Evolutionary conservation across 1,140 invertebrate species (phyloP).

Genomic region (Penaeus indicus): DNA sequence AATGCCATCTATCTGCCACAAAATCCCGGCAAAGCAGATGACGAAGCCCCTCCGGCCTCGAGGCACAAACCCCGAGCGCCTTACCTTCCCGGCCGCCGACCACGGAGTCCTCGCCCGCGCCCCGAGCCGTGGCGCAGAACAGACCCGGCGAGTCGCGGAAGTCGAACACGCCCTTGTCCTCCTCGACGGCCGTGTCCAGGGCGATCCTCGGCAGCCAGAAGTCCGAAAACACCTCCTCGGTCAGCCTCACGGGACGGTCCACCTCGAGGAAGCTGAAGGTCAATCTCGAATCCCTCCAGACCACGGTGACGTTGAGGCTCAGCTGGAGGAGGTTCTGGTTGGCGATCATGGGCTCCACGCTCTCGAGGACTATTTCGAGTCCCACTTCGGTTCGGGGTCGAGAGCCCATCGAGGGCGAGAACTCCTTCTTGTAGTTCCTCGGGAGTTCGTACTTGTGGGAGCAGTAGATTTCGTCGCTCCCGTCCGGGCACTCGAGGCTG

Average conservation of each 20-base stretch:
- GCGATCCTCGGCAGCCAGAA: conserved; percentile 31
- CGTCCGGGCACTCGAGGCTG: conserved; percentile 34
- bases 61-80: too few species aligned
- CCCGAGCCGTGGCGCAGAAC: conserved; percentile 27
- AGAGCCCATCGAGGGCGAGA: conserved; percentile 38
- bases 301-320: conserved; percentile 6
- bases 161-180: conserved; percentile 15
- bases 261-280: conserved; percentile 32
- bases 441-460: conserved; percentile 6
- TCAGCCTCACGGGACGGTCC: background rate
- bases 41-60: too few species aligned
- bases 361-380: conserved; percentile 33
- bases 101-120: background rate
- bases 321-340: conserved; percentile 23
- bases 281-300: conserved; percentile 27
- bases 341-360: conserved; percentile 14
- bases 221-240: background rate
- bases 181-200: conserved; percentile 23
- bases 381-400: background rate
- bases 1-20: too few species aligned
- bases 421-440: conserved; percentile 15
- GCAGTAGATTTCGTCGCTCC: conserved; percentile 34
- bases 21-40: too few species aligned
- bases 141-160: background rate
- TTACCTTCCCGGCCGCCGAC: conserved; percentile 26